Conservation (phyloP, 1,140 invertebrate genomes). For the Colletes gigas region DNA sequence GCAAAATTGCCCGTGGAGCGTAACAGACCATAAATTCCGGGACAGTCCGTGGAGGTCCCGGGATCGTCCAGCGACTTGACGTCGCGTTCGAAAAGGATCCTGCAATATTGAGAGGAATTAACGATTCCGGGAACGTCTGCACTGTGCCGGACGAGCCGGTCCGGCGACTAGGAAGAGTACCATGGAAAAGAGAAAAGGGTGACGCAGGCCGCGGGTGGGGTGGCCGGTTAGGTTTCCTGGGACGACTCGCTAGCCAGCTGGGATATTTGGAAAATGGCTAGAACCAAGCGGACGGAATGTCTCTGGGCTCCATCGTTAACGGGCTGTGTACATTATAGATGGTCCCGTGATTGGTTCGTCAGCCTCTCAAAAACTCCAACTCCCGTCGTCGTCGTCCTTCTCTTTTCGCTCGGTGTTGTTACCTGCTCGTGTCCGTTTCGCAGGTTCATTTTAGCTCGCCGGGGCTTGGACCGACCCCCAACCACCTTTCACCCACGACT, state of each 20-base stretch:
- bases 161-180: conserved; percentile 44
- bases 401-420: conserved; percentile 49
- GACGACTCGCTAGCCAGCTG: conserved; percentile 58
- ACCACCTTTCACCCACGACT: conserved; percentile 22
- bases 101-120: conserved; percentile 74
- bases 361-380: conserved; percentile 74
- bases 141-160: conserved; percentile 45
- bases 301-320: conserved; percentile 71
- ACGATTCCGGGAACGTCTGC: conserved; percentile 67
- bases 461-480: conserved; percentile 17
- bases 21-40: too few relatives aligned
- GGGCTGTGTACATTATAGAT: conserved; percentile 79
- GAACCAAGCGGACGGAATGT: conserved; percentile 62
- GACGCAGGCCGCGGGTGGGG: neutral
- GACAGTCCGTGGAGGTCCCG: neutral
- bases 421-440: conserved; percentile 38
- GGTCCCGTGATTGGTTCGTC: conserved; percentile 76
- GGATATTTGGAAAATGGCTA: conserved; percentile 68
- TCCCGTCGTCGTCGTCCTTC: conserved; percentile 31
- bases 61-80: conserved; percentile 53
- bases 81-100: conserved; percentile 62
- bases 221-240: conserved; percentile 54
- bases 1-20: neutral
- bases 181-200: conserved; percentile 62
- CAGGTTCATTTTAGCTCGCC: conserved; percentile 60